Percentiles rank a stretch among this genome's conserved stretches.
Evolutionary conservation across 2,888 invertebrate genomes (phyloP).

Genomic region (Nemurella pictetii): DNA sequence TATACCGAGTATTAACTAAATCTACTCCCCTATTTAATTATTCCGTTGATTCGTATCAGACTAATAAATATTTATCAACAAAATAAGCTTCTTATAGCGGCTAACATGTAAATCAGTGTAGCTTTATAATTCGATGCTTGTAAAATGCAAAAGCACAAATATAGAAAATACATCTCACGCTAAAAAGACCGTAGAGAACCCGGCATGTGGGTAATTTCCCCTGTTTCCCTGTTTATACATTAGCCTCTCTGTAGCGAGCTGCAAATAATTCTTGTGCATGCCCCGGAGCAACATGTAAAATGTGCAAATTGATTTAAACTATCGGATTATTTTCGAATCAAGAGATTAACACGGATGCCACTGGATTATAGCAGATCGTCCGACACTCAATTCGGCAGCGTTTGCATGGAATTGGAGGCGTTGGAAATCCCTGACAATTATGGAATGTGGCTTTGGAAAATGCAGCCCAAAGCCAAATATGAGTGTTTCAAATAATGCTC

Average conservation of each 20-base stretch:
- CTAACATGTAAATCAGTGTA: not conserved
- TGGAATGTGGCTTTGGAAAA: no score
- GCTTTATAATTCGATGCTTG: not conserved
- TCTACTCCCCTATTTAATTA: not conserved
- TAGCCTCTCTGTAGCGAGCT: not conserved
- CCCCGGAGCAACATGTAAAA: not conserved
- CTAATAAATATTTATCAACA: not conserved
- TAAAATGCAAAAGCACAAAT: not conserved
- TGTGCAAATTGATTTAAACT: slow-evolving; percentile 27
- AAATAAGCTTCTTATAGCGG: not conserved
- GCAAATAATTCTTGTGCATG: not conserved
- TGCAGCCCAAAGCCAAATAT: no score
- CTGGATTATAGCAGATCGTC: not conserved
- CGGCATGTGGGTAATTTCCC: not conserved
- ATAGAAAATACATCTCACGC: not conserved
- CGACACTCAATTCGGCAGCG: not conserved
- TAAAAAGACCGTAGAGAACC: not conserved
- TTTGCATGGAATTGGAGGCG: not conserved
- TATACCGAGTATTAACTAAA: not conserved
- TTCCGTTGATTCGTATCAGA: not conserved
- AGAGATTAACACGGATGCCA: not conserved
- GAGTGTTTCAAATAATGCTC: no score
- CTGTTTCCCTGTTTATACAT: not conserved
- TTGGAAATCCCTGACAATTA: slow-evolving; percentile 10
- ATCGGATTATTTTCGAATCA: slow-evolving; percentile 10